Evolutionary conservation across 2,113 vertebrate species (phyloP).

Genomic region (Uropsilus gracilis): DNA sequence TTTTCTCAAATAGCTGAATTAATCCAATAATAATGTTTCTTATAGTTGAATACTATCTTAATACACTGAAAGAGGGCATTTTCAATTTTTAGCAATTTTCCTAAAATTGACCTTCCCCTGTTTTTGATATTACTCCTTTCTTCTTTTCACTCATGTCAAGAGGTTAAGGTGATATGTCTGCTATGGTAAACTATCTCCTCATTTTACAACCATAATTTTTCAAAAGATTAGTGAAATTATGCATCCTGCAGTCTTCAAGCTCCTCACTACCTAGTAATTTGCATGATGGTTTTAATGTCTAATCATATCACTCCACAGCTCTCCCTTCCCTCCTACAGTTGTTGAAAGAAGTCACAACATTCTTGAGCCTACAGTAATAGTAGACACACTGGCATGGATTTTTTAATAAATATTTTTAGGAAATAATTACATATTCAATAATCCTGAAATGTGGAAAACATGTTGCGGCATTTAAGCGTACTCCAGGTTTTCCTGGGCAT

Average conservation of each 20-base stretch:
- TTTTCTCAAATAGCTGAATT: background rate
- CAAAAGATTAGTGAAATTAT: background rate
- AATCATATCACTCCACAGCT: background rate
- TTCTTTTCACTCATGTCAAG: background rate
- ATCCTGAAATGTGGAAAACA: background rate
- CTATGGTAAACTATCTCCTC: background rate
- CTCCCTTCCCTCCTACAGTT: background rate
- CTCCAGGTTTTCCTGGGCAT: background rate
- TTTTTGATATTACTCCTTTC: background rate
- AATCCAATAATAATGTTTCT: background rate
- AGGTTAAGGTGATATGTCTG: background rate
- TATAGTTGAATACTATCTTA: background rate
- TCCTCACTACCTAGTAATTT: background rate
- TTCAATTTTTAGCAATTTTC: background rate
- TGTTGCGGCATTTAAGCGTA: background rate
- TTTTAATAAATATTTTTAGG: background rate
- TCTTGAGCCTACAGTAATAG: background rate
- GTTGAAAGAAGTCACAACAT: conserved; percentile 18
- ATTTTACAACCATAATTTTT: background rate
- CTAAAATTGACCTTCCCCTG: background rate
- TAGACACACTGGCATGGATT: background rate
- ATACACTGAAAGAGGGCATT: background rate
- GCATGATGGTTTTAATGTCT: background rate
- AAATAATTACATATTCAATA: conserved; percentile 14
- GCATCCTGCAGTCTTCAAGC: background rate